A percentile compares a stretch with the other conserved stretches of the same genome.
These are phyloP conservation scores for Drosophila truncata DNA, from an alignment of 1,140 invertebrate species.

Conservation along the genomic window DNA sequence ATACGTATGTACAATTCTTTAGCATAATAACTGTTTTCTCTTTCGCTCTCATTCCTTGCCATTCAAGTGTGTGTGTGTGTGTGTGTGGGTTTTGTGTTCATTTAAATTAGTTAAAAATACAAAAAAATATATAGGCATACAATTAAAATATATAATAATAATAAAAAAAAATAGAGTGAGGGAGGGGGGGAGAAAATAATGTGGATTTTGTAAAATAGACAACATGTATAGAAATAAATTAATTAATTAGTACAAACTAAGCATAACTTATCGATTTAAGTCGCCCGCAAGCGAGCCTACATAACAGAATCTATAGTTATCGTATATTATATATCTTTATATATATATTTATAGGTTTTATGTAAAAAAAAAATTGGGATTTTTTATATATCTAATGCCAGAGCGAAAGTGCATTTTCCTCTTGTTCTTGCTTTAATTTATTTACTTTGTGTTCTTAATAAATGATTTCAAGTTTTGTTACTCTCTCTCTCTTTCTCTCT, in stretches of 20 bases:
- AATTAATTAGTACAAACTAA: constrained; percentile 75
- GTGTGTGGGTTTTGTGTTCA: constrained; percentile 1
- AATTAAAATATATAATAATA: constrained; percentile 13
- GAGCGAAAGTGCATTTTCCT: constrained; percentile 39
- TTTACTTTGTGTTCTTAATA: constrained; percentile 22
- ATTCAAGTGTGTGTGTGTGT: background rate
- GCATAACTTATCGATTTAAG: constrained; percentile 45
- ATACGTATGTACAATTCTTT: constrained; percentile 67
- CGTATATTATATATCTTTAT: constrained; percentile 29
- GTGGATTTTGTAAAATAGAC: constrained; percentile 39
- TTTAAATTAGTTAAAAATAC: constrained; percentile 67
- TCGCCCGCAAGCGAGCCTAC: constrained; percentile 28
- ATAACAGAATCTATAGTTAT: constrained; percentile 55
- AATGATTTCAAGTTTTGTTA: constrained; percentile 35
- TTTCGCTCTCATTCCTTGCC: constrained; percentile 4
- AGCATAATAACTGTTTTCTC: constrained; percentile 64
- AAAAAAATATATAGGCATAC: constrained; percentile 35
- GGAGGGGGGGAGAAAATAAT: constrained; percentile 4
- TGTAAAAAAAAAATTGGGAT: constrained; percentile 34
- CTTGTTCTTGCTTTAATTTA: constrained; percentile 16
- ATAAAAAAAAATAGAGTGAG: constrained; percentile 38
- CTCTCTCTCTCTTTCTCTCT: constrained; percentile 3
- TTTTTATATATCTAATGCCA: constrained; percentile 44
- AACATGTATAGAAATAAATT: constrained; percentile 68
- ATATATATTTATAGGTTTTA: constrained; percentile 19